These are phyloP conservation scores for Antedon bifida DNA, from an alignment of 35 echinoderm and acorn worm genomes.

Conservation along the genomic window DNA sequence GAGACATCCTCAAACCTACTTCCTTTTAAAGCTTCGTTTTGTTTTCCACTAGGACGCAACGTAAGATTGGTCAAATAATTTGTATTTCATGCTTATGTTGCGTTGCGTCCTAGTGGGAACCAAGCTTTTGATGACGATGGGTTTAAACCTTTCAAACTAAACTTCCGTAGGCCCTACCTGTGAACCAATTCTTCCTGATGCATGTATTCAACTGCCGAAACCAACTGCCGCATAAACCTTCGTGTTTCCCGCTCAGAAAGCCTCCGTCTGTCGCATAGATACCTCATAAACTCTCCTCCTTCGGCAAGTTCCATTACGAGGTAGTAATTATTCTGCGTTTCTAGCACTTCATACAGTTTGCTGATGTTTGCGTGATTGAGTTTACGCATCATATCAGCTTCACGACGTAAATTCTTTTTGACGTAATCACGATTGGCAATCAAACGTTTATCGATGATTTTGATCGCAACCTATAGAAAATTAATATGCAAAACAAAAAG, in stretches of 20 bases:
- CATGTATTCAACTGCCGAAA: constrained; percentile 75
- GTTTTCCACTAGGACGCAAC: too few relatives aligned
- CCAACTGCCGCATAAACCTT: constrained; percentile 69
- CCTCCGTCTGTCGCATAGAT: constrained; percentile 38
- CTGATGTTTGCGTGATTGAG: constrained; percentile 66
- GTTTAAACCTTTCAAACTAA: too few relatives aligned
- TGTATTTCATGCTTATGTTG: too few relatives aligned
- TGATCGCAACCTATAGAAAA: constrained; percentile 59
- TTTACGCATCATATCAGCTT: constrained; percentile 61
- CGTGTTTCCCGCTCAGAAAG: constrained; percentile 68
- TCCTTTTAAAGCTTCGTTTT: too few relatives aligned
- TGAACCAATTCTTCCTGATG: constrained; percentile 72
- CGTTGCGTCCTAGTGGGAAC: too few relatives aligned
- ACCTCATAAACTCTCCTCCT: constrained; percentile 79
- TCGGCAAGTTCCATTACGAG: constrained; percentile 78
- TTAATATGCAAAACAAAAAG: too few relatives aligned
- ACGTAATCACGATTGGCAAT: constrained; percentile 84
- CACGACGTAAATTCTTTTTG: constrained; percentile 66
- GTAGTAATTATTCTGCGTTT: constrained; percentile 87
- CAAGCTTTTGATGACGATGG: too few relatives aligned
- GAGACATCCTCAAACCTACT: too few relatives aligned
- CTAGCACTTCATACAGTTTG: constrained; percentile 68
- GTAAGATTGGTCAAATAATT: too few relatives aligned
- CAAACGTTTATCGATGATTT: constrained; percentile 73
- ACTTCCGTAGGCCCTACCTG: too few relatives aligned